Evolutionary conservation across 2,113 vertebrate genomes (phyloP).

Genomic region (Gavia stellata): DNA sequence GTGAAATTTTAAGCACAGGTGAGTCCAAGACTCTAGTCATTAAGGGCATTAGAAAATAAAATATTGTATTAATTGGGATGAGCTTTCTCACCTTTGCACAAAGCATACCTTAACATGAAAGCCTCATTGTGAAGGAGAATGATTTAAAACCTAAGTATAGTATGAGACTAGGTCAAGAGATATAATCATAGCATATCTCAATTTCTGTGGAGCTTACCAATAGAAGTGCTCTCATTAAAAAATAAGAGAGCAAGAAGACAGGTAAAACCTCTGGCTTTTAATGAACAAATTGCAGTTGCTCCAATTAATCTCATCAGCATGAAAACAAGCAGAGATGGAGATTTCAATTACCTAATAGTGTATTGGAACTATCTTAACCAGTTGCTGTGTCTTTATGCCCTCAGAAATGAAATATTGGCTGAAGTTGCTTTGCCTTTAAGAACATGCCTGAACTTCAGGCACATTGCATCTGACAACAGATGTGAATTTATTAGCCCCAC

Average conservation of each 20-base stretch:
- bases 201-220: neutral
- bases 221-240: neutral
- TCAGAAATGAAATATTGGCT: neutral
- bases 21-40: neutral
- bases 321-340: neutral
- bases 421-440: neutral
- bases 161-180: neutral
- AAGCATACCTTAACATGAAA: neutral
- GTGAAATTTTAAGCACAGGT: neutral
- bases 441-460: neutral
- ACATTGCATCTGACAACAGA: neutral
- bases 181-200: neutral
- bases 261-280: neutral
- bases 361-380: neutral
- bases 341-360: neutral
- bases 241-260: neutral
- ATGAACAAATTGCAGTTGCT: neutral
- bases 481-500: neutral
- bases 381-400: neutral
- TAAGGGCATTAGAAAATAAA: neutral
- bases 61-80: neutral
- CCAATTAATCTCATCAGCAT: neutral
- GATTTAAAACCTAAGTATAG: neutral
- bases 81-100: neutral
- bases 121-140: neutral